Percentiles rank a stretch among this genome's conserved stretches.
Conservation (phyloP, 2,113 vertebrate genomes). For the Erythrocercus mccallii region DNA sequence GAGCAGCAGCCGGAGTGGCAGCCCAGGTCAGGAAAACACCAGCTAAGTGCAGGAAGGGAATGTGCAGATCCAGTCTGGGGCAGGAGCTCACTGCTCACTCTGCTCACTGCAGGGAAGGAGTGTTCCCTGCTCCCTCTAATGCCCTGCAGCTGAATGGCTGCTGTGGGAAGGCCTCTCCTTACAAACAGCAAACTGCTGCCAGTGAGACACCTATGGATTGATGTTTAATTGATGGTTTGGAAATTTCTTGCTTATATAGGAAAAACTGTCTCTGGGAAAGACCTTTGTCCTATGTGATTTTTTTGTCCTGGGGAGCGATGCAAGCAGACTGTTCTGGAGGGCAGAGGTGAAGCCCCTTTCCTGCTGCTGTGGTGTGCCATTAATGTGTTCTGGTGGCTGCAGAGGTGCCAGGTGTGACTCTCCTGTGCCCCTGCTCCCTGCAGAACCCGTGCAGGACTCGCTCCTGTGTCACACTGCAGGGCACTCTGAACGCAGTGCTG, state of each 20-base stretch:
- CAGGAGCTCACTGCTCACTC: neutral
- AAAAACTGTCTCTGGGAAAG: neutral
- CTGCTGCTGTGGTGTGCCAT: neutral
- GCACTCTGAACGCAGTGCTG: neutral
- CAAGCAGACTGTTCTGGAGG: neutral
- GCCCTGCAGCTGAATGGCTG: neutral
- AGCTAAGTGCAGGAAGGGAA: neutral
- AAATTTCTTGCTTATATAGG: neutral
- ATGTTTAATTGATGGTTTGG: neutral
- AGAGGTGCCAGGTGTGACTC: no score
- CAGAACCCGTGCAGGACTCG: no score
- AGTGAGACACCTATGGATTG: neutral
- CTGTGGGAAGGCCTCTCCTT: neutral
- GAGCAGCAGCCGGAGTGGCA: neutral
- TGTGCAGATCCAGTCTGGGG: neutral
- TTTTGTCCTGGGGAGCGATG: neutral
- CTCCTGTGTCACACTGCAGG: neutral
- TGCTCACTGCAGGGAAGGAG: no score
- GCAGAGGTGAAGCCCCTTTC: neutral
- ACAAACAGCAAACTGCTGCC: neutral
- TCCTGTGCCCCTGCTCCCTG: no score
- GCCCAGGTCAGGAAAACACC: neutral
- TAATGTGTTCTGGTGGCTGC: neutral
- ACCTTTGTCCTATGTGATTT: rapidly evolving
- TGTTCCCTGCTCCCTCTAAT: no score